A percentile compares a stretch with the other conserved stretches of the same genome.
phyloP scores from a whole-genome alignment of 2,797 vertebrate species.

The Smutsia temminckii region DNA sequence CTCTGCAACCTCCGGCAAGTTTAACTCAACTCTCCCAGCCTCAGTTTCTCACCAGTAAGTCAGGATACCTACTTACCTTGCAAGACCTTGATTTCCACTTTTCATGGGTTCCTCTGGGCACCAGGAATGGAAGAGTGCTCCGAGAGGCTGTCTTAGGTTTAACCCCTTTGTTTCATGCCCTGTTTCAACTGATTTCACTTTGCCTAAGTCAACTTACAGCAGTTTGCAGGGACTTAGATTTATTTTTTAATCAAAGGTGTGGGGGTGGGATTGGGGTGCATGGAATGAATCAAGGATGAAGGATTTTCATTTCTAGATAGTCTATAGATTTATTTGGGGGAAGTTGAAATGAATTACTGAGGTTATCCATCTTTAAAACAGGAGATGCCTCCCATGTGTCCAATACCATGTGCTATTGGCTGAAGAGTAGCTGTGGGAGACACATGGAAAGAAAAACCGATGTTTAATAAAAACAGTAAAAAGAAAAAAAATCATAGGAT shows the following conservation, averaged over 20 bases:
- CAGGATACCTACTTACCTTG: neutral
- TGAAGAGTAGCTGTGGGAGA: neutral
- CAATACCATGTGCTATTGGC: neutral
- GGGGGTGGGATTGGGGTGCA: too few relatives aligned
- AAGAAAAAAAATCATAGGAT: neutral
- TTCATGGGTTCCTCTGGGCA: neutral
- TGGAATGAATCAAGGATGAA: neutral
- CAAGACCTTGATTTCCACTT: neutral
- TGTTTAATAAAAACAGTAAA: neutral
- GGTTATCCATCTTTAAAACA: constrained; percentile 11
- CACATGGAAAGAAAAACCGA: neutral
- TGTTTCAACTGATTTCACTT: neutral
- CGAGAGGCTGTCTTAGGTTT: neutral
- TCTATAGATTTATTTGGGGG: neutral
- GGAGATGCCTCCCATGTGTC: neutral
- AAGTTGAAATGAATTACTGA: neutral
- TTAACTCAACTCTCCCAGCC: neutral
- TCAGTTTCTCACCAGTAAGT: neutral
- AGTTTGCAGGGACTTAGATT: neutral
- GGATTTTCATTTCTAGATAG: constrained; percentile 30
- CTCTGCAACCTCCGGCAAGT: neutral
- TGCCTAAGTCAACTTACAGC: neutral
- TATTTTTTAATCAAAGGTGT: neutral
- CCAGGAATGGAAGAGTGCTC: neutral
- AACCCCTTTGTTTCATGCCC: neutral